A percentile compares a stretch with the other conserved stretches of the same genome.
Conservation (phyloP, 2,888 invertebrate genomes). For the Rhogogaster chlorosoma region DNA sequence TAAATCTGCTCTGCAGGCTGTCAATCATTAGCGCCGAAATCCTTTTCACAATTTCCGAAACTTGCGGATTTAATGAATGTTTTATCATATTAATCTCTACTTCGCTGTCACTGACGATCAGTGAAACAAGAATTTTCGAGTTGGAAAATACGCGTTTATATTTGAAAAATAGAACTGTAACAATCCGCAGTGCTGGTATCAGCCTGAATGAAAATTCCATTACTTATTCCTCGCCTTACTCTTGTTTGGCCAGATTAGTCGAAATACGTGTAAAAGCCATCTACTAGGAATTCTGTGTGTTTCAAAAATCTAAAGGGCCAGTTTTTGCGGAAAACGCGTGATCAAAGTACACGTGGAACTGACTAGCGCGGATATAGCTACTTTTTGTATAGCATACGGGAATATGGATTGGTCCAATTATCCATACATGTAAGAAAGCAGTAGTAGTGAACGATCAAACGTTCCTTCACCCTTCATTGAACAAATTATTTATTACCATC, state of each 20-base stretch:
- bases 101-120: neutral
- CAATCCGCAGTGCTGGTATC: neutral
- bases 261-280: neutral
- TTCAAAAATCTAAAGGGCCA: neutral
- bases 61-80: neutral
- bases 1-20: neutral
- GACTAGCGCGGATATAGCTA: neutral
- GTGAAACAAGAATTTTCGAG: neutral
- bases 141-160: neutral
- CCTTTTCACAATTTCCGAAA: neutral
- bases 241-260: neutral
- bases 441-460: slow-evolving; percentile 24
- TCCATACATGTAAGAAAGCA: slow-evolving; percentile 16
- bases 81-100: no score
- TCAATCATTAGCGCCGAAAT: neutral
- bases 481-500: slow-evolving; percentile 40
- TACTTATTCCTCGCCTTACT: neutral
- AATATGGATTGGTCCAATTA: slow-evolving; percentile 12
- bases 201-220: neutral
- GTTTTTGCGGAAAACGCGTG: neutral
- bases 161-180: neutral
- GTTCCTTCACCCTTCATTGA: slow-evolving; percentile 7
- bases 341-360: slow-evolving; percentile 13
- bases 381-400: neutral
- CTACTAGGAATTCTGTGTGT: neutral